Conservation (phyloP, 2,797 vertebrate genomes). For the Coreius guichenoti region DNA sequence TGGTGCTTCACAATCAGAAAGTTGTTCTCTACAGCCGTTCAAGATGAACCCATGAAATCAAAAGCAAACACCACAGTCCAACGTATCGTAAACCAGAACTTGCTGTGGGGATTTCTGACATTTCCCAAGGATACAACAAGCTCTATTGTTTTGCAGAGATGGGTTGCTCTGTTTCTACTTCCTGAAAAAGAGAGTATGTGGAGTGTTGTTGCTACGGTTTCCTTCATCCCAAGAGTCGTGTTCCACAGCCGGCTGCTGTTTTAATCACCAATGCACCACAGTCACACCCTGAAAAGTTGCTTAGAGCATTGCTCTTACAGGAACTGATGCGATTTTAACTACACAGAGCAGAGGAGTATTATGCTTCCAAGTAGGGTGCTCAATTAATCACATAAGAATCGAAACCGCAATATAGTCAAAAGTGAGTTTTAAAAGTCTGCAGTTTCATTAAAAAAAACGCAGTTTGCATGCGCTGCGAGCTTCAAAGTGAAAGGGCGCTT, state of each 20-base stretch:
- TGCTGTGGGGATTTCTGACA: neutral
- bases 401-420: neutral
- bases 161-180: conserved; percentile 30
- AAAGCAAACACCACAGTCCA: neutral
- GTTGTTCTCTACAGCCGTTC: neutral
- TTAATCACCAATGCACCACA: conserved; percentile 24
- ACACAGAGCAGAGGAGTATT: neutral
- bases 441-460: conserved; percentile 1
- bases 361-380: neutral
- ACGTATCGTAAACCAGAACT: neutral
- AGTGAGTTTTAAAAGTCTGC: conserved; percentile 16
- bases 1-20: neutral
- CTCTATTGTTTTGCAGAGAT: conserved; percentile 27
- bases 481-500: conserved; percentile 6
- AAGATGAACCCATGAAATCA: neutral
- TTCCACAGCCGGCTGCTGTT: neutral
- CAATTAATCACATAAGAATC: neutral
- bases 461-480: neutral
- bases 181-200: conserved; percentile 32
- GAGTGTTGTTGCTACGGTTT: conserved; percentile 11
- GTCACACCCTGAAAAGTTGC: conserved; percentile 18
- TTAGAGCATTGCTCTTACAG: conserved; percentile 11
- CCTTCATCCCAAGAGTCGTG: neutral
- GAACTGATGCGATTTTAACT: conserved; percentile 6
- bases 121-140: neutral